Conservation (phyloP, 2,113 vertebrate species). For the Ciconia boyciana region DNA sequence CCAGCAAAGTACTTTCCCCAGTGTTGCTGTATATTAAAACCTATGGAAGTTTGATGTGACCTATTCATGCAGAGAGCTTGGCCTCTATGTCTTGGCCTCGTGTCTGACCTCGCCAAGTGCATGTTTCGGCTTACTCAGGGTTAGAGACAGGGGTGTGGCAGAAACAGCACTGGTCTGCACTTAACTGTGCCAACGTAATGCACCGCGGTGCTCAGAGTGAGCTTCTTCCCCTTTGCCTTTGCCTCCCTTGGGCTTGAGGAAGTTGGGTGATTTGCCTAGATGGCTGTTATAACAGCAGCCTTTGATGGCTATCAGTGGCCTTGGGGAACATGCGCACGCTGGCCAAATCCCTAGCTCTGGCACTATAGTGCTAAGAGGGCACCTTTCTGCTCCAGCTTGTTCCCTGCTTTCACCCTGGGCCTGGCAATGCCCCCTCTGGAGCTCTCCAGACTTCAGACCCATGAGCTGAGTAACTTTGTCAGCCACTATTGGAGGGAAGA, state of each 20-base stretch:
- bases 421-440: conserved; percentile 50
- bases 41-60: neutral
- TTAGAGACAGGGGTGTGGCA: neutral
- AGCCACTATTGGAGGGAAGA: neutral
- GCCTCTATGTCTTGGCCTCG: neutral
- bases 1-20: neutral
- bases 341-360: neutral
- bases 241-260: conserved; percentile 33
- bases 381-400: conserved; percentile 60
- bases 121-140: neutral
- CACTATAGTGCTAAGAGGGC: neutral
- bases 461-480: conserved; percentile 51
- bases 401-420: conserved; percentile 42
- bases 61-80: neutral
- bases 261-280: conserved; percentile 35
- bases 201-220: neutral
- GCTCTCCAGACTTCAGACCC: conserved; percentile 27
- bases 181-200: neutral
- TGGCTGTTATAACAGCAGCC: conserved; percentile 14
- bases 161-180: neutral
- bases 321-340: neutral
- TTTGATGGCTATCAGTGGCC: conserved; percentile 31
- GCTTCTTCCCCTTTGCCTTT: conserved; percentile 16
- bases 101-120: neutral
- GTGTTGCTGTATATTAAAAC: fast-evolving